Evolutionary conservation across 2,113 vertebrate genomes (phyloP).

Genomic region (Machaerirhynchus nigripectus): DNA sequence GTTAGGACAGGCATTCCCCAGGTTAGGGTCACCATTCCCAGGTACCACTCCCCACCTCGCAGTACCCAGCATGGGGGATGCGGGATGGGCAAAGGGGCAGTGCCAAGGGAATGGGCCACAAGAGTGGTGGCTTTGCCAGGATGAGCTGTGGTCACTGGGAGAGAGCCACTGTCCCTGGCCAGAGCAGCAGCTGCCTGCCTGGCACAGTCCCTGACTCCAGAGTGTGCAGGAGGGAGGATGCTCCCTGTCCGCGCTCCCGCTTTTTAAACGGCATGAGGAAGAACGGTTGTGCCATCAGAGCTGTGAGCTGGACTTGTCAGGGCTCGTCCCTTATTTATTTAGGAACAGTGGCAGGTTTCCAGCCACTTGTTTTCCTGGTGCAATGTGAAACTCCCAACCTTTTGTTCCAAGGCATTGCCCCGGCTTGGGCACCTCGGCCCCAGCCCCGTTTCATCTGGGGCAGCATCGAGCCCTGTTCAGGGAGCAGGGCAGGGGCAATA

Average conservation of each 20-base stretch:
- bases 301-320: not conserved
- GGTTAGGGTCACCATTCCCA: not conserved
- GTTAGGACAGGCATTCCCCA: not conserved
- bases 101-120: not conserved
- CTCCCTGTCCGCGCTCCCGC: fast-evolving
- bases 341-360: not conserved
- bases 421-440: not conserved
- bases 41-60: fast-evolving
- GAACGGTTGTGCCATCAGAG: not conserved
- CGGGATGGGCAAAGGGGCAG: not conserved
- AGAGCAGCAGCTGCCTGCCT: not conserved
- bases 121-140: not conserved
- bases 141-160: not conserved
- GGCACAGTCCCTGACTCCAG: not conserved
- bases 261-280: not conserved
- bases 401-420: not conserved
- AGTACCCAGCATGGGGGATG: fast-evolving
- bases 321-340: not conserved
- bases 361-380: conserved; percentile 8
- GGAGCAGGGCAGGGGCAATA: not conserved
- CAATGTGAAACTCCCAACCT: not conserved
- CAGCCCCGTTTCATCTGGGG: not conserved
- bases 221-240: not conserved
- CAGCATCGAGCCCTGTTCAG: fast-evolving
- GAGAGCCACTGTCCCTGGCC: not conserved